Evolutionary conservation across 1,140 invertebrate genomes (phyloP), one percentile per base, ranked within the genome.

Genomic region (Euura saliciscinereae): DNA sequence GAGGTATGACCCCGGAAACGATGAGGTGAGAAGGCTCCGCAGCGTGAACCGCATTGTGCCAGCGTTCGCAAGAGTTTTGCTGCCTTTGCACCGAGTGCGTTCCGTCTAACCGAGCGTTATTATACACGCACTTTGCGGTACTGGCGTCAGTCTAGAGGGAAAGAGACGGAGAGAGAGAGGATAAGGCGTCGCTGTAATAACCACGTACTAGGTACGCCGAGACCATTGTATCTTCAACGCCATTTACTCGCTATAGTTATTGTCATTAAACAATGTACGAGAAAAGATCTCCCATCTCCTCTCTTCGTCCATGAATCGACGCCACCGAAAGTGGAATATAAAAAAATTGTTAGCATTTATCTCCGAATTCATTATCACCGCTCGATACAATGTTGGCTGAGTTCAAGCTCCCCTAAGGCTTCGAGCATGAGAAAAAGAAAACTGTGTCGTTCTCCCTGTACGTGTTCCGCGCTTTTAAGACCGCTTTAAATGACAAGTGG

Each of bases 1-100:
- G 80, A 82, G 84, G 74, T 80, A 78, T 85, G 86, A 86, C 80
- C 85, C 86, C 85, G 86, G 86, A 87, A 87, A 85, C 80, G 78
- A 81, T 78, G 51, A 59, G 51, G 51, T 59, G 51, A 59, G 51
- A 59, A n/a, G n/a, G n/a, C n/a, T 10, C n/a, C n/a, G n/a, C n/a
- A 59, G 4, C 51, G 8, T 5, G 51, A 59, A 59, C 51, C 51
- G 51, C 51, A 59, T 59, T 59, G 51, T 59, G 51, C 51, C n/a
- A 8, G 51, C 51, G 51, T 59, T n/a, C n/a, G n/a, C n/a, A n/a
- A n/a, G 51, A n/a, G 51, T 10, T 5, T 59, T 59, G 51, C 51
- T 59, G 8, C 51, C 51, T 59, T 59, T 59, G 51, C 51, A 2
- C 2, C 2, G 51, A 59, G 51, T 59, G 51, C 51, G 51, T 59